Percentiles rank a stretch among this genome's conserved stretches.
phyloP scores from a whole-genome alignment of 2,113 vertebrate species.

The Istiophorus platypterus region DNA sequence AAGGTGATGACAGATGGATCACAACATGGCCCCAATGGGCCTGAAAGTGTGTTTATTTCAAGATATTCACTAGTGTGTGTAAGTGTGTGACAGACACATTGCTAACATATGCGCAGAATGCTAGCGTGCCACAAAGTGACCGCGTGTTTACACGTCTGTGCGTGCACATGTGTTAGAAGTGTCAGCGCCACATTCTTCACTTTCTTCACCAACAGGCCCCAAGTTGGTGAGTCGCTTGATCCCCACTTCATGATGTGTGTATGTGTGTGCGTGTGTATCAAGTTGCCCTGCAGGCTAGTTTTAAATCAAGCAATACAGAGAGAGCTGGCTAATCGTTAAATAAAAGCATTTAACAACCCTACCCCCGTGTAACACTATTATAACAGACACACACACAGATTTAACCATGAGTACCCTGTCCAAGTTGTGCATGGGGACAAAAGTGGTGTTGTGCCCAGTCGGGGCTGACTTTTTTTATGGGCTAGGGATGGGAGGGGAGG shows the following conservation, averaged over 20 bases:
- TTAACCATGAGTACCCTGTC: slow-evolving; percentile 36
- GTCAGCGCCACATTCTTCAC: slow-evolving; percentile 51
- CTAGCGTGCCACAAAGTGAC: slow-evolving; percentile 15
- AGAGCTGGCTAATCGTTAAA: slow-evolving; percentile 51
- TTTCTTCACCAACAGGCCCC: slow-evolving; percentile 48
- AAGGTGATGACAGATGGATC: slow-evolving; percentile 72
- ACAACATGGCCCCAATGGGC: slow-evolving; percentile 52
- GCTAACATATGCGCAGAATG: slow-evolving; percentile 38
- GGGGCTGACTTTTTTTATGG: slow-evolving; percentile 36
- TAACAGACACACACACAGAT: slow-evolving; percentile 22
- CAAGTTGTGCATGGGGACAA: slow-evolving; percentile 16
- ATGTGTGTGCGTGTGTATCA: slow-evolving; percentile 29
- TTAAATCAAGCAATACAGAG: slow-evolving; percentile 46
- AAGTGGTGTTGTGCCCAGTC: slow-evolving; percentile 21
- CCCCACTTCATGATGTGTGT: slow-evolving; percentile 12
- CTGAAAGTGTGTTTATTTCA: slow-evolving; percentile 53
- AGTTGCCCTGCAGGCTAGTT: slow-evolving; percentile 35
- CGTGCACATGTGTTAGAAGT: slow-evolving; percentile 42
- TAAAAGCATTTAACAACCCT: slow-evolving; percentile 56
- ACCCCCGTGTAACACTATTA: slow-evolving; percentile 47
- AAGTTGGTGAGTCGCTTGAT: slow-evolving; percentile 46
- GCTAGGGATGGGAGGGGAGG: neutral
- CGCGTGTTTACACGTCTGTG: slow-evolving; percentile 16
- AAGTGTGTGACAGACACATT: slow-evolving; percentile 65
- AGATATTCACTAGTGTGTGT: slow-evolving; percentile 48